Evolutionary conservation across 2,113 vertebrate species (phyloP), one percentile per base, ranked within the genome.

Genomic region (Scolopax mira): DNA sequence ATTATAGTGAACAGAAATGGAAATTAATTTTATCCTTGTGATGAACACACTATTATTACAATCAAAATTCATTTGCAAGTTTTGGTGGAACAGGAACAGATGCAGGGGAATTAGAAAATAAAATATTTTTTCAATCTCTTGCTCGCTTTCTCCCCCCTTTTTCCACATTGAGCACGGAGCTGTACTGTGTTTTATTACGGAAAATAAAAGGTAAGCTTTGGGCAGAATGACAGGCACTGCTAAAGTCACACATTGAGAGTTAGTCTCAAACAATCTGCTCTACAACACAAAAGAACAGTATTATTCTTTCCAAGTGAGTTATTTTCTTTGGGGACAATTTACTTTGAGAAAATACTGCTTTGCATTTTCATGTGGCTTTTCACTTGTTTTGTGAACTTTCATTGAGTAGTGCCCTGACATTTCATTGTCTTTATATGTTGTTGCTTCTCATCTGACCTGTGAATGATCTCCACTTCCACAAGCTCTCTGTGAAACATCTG

Each of bases 21-120:
- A 95, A 95, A 94, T 90, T 89, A 67, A 92, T 93, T 94, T 90
- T 81, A 89, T 95, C 90, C 92, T 78, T 55, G 46, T 55, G 44
- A 90, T 93, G 86, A 96, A 87, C 65, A 91, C 46, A 65, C 44
- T 64, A 46, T 35, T 79, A 74, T 60, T 85, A 65, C 93, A 88
- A 92, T 79, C 71, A 92, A 92, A 90, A 87, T 54, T 81, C 49
- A 73, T 96, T 80, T 96, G 81, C 62, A 94, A 54, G 46, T 86
- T 83, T 77, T 81, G 22, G 46, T 46, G 57, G 41, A 85, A 88
- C 24, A 61, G 24, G 24, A 86, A 70, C 39, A 92, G 70, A 92
- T 61, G 66, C 66, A 79, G n/a, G 49, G 46, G 66, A 94, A 84
- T 52, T 77, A 75, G 28, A 89, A 94, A 72, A 93, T 37, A 88